Conservation (phyloP, 35 echinoderm and acorn worm genomes). For the Chiridota heheva region DNA sequence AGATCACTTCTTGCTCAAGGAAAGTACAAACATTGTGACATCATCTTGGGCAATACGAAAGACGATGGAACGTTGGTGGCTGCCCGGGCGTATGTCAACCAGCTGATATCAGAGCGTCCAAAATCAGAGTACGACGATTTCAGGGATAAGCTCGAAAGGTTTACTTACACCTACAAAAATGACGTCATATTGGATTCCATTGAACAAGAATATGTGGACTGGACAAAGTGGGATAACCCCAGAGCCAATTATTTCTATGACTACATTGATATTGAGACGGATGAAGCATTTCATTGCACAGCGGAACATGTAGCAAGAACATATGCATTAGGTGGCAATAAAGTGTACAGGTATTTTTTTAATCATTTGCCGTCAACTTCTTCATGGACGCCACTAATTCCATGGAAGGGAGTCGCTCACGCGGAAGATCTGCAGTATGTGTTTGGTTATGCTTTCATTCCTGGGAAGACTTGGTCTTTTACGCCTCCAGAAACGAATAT, state of each 20-base stretch:
- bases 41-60: slow-evolving; percentile 47
- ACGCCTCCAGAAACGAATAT: slow-evolving; percentile 42
- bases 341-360: slow-evolving; percentile 59
- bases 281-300: slow-evolving; percentile 60
- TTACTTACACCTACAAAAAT: slow-evolving; percentile 62
- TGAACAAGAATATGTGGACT: slow-evolving; percentile 59
- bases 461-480: too few relatives aligned
- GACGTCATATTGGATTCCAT: slow-evolving; percentile 54
- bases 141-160: slow-evolving; percentile 19
- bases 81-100: slow-evolving; percentile 12
- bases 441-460: too few relatives aligned
- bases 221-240: slow-evolving; percentile 35
- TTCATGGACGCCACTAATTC: background rate
- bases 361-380: slow-evolving; percentile 37
- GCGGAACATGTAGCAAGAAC: slow-evolving; percentile 31
- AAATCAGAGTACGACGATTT: slow-evolving; percentile 37
- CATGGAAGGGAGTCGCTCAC: slow-evolving; percentile 46
- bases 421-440: slow-evolving; percentile 60
- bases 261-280: slow-evolving; percentile 45
- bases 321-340: slow-evolving; percentile 15
- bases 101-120: background rate
- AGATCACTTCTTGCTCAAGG: slow-evolving; percentile 30
- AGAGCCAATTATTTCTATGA: slow-evolving; percentile 49
- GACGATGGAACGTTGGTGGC: slow-evolving; percentile 50
- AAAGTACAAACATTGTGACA: slow-evolving; percentile 38